These are phyloP conservation scores for Prionchulus punctatus DNA, from an alignment of 2,888 invertebrate species.

Conservation along the genomic window DNA sequence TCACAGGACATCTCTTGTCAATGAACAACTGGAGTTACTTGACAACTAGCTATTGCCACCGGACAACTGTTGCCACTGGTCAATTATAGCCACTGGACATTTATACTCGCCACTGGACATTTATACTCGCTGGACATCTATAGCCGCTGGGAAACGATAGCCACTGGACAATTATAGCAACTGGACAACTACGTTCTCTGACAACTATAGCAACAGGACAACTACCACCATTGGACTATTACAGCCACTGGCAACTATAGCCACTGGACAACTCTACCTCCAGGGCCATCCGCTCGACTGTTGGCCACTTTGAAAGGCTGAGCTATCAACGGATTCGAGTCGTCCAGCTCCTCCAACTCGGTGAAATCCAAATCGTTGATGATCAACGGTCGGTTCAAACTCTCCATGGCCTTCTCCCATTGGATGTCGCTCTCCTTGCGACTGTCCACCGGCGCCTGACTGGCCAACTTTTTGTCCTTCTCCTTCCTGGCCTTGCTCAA, in stretches of 20 bases:
- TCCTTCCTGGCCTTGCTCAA: constrained; percentile 15
- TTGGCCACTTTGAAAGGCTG: neutral
- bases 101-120: no score
- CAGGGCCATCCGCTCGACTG: neutral
- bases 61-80: no score
- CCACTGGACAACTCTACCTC: no score
- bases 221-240: neutral
- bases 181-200: no score
- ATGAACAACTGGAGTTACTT: no score
- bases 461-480: constrained; percentile 21
- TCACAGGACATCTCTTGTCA: no score
- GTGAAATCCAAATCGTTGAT: constrained; percentile 88
- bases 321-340: constrained; percentile 31
- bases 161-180: no score
- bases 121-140: no score
- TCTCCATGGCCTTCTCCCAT: constrained; percentile 74
- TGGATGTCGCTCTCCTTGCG: constrained; percentile 53
- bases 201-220: neutral
- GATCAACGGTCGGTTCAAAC: constrained; percentile 45
- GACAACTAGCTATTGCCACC: no score
- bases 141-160: no score
- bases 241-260: no score
- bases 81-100: no score
- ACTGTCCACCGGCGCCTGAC: constrained; percentile 7
- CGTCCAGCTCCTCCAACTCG: constrained; percentile 69